Evolutionary conservation across 2,888 invertebrate species (phyloP), one percentile per base, ranked within the genome.

Genomic region (Marasmarcha lunaedactyla): DNA sequence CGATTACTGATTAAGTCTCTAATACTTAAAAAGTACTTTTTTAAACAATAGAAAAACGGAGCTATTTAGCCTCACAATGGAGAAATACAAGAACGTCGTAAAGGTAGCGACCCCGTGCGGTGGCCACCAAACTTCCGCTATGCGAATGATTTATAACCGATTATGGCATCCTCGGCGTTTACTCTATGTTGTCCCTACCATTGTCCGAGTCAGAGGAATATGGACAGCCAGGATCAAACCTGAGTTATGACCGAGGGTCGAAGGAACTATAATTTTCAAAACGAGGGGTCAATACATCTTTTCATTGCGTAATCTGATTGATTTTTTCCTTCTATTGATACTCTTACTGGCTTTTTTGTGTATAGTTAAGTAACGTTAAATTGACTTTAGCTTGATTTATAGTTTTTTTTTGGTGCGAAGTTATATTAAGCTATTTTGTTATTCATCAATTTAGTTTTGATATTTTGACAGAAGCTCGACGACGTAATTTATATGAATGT

Each of bases 91-190:
- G 20, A 7, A 7, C 20, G 4, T 3, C 20, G 20, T 3, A n/a
- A 30, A 2, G 34, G 34, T 6, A 14, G 34, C 38, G 44, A 57
- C 48, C n/a, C 54, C 60, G 52, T 55, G 3, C 51, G 59, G 59
- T 59, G 63, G 59, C 67, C 65, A 69, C 76, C 71, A 11, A 30
- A 72, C 71, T 81, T 81, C 81, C 81, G 81, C 76, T 73, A 78
- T 77, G 78, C 62, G 71, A 64, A 81, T 81, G 79, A 81, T 81
- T 79, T 81, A 81, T 74, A 53, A 59, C 54, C 62, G 69, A 67
- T 70, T 61, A 63, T 65, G 70, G 78, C 64, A 73, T 77, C 70
- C 66, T 70, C 58, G 73, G 71, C 71, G 69, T 63, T 67, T 61
- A 64, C 34, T 34, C 14, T 11, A 13, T 71, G 73, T 71, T 76